Conservation (phyloP, 1,140 invertebrate genomes). For the Bombus terrestris region DNA sequence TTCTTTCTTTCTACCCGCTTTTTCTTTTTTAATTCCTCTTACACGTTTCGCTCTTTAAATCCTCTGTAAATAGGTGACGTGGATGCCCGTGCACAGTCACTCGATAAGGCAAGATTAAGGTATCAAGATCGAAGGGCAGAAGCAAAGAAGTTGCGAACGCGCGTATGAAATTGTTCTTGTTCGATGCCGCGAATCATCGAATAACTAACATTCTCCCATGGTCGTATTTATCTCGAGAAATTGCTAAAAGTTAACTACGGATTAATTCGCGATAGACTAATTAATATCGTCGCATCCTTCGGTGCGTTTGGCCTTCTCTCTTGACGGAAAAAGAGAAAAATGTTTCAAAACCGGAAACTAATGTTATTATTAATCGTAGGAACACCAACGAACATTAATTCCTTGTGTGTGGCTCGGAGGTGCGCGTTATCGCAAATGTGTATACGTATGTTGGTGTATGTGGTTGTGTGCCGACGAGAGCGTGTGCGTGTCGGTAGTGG, state of each 20-base stretch:
- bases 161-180: neutral
- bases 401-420: constrained; percentile 52
- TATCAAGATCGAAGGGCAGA: constrained; percentile 42
- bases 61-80: constrained; percentile 14
- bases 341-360: constrained; percentile 48
- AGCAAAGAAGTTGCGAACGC: constrained; percentile 13
- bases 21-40: neutral
- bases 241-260: neutral
- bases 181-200: neutral
- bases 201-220: neutral
- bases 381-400: constrained; percentile 53
- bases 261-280: neutral
- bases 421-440: constrained; percentile 28
- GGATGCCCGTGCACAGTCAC: constrained; percentile 31
- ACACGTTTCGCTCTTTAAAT: constrained; percentile 25
- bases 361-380: constrained; percentile 46
- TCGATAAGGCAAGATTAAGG: constrained; percentile 59
- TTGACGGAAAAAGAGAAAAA: constrained; percentile 47
- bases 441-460: constrained; percentile 6
- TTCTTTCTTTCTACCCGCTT: neutral
- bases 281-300: constrained; percentile 22
- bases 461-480: neutral
- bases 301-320: neutral
- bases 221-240: neutral
- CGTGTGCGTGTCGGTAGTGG: constrained; percentile 17